Percentiles rank a stretch among this genome's conserved stretches.
Conservation (phyloP, 2,888 invertebrate genomes). For the Scaptomyza flava region DNA sequence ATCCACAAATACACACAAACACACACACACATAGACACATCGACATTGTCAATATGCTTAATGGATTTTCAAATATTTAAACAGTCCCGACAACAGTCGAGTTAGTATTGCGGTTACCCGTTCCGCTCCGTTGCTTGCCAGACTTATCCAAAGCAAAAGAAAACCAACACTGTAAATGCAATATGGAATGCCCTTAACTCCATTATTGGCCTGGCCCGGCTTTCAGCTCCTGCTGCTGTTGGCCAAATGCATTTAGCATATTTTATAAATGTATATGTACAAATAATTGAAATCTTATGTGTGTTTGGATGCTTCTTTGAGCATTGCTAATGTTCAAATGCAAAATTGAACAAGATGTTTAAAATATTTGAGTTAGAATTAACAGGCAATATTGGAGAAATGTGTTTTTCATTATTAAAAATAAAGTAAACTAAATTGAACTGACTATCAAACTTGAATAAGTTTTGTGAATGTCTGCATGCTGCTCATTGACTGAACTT, state of each 20-base stretch:
- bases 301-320: slow-evolving; percentile 26
- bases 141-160: neutral
- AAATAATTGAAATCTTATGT: slow-evolving; percentile 65
- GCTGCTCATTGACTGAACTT: neutral
- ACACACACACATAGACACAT: slow-evolving; percentile 37
- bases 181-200: slow-evolving; percentile 4
- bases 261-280: slow-evolving; percentile 45
- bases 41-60: slow-evolving; percentile 78
- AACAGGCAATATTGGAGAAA: no score
- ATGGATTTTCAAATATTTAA: slow-evolving; percentile 80
- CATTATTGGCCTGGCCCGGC: neutral
- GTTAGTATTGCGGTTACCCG: slow-evolving; percentile 33
- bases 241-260: slow-evolving; percentile 61
- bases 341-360: neutral
- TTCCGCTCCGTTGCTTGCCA: slow-evolving; percentile 10
- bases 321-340: neutral
- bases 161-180: slow-evolving; percentile 4
- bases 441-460: neutral
- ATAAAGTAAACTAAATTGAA: no score
- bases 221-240: neutral
- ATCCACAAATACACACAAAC: slow-evolving; percentile 31
- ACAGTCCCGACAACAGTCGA: slow-evolving; percentile 57
- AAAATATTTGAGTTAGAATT: neutral
- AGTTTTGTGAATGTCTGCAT: neutral
- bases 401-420: no score